Conservation (phyloP, 2,113 vertebrate species). For the Anoplopoma fimbria region DNA sequence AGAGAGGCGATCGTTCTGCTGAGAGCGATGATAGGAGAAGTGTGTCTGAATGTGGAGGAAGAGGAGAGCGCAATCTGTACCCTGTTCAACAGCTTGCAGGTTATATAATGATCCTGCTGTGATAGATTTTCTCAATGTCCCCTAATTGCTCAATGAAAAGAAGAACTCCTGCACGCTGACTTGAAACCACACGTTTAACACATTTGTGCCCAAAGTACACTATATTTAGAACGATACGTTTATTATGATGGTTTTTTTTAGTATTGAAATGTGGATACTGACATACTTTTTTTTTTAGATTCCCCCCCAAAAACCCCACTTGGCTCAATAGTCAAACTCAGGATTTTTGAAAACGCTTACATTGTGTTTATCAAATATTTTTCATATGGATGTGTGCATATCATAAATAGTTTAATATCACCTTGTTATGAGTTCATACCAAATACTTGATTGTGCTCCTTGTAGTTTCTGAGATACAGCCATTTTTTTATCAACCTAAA, state of each 20-base stretch:
- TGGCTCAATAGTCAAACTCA: not conserved
- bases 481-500: no score
- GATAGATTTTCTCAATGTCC: not conserved
- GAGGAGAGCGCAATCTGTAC: conserved; percentile 91
- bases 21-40: conserved; percentile 94
- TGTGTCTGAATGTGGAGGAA: conserved; percentile 89
- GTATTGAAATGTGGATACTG: not conserved
- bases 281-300: not conserved
- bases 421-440: no score
- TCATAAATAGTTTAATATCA: not conserved
- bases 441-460: no score
- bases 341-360: not conserved
- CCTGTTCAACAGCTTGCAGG: conserved; percentile 92
- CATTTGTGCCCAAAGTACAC: not conserved
- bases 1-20: conserved; percentile 91
- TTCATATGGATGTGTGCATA: not conserved
- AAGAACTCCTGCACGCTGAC: not conserved
- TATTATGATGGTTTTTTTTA: not conserved
- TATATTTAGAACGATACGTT: not conserved
- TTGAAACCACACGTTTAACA: not conserved
- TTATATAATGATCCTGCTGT: conserved; percentile 50
- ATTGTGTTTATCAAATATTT: not conserved
- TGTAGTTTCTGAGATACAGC: no score
- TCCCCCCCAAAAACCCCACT: no score
- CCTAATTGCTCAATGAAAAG: not conserved